Conservation (phyloP, 2,888 invertebrate genomes). For the Cancer borealis region DNA sequence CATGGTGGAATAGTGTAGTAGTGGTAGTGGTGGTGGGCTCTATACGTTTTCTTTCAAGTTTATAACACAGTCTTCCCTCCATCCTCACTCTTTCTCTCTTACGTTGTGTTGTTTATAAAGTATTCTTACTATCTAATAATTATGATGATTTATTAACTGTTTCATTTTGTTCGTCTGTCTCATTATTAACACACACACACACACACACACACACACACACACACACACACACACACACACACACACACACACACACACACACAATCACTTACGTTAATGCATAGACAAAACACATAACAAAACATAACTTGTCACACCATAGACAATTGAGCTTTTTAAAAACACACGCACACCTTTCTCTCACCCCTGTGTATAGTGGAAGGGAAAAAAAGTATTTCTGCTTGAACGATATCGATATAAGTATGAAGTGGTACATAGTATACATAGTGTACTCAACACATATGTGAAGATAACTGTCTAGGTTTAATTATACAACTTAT, state of each 20-base stretch:
- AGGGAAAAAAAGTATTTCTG: too few species aligned
- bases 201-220: background rate
- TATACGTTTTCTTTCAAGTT: background rate
- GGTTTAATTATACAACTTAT: background rate
- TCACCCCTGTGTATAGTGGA: too few species aligned
- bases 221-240: background rate
- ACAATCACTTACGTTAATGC: background rate
- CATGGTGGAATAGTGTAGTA: background rate
- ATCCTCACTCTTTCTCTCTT: background rate
- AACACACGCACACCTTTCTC: too few species aligned
- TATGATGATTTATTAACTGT: background rate
- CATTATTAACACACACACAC: background rate
- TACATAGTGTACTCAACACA: too few species aligned
- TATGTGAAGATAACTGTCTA: background rate
- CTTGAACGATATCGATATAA: too few species aligned
- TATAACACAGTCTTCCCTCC: too few species aligned
- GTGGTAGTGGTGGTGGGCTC: background rate
- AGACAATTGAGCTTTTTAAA: too few species aligned
- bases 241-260: constrained; percentile 35
- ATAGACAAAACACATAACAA: background rate
- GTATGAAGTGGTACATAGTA: too few species aligned
- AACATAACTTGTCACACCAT: too few species aligned
- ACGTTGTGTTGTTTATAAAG: background rate
- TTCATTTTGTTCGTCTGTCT: background rate
- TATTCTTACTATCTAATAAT: background rate